Conservation (phyloP, 2,113 vertebrate genomes). For the Clarias macrocephalus region DNA sequence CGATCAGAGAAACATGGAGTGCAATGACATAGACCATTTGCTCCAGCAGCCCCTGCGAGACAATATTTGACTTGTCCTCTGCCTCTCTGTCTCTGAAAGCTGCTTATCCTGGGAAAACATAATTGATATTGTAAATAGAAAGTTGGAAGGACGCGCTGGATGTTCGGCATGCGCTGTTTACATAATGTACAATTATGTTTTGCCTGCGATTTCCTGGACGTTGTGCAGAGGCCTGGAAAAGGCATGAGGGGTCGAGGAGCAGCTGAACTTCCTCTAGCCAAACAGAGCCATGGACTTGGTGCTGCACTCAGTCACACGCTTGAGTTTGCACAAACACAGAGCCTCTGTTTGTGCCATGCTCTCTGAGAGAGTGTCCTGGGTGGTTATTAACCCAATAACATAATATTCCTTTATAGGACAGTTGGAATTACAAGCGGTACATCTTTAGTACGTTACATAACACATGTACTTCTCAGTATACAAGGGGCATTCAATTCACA, state of each 20-base stretch:
- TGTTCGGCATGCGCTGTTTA: constrained; percentile 72
- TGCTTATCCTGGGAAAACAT: constrained; percentile 64
- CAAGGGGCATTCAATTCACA: background rate
- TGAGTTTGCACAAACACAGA: constrained; percentile 74
- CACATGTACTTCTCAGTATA: background rate
- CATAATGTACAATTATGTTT: constrained; percentile 72
- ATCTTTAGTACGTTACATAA: background rate
- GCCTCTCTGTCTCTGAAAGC: constrained; percentile 50
- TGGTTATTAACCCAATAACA: background rate
- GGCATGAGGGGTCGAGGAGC: constrained; percentile 60
- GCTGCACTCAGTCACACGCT: constrained; percentile 60
- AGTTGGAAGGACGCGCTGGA: constrained; percentile 67
- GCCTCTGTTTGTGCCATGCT: constrained; percentile 63
- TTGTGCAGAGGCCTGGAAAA: constrained; percentile 67
- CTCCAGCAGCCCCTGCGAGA: constrained; percentile 49
- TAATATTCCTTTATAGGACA: background rate
- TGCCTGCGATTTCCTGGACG: constrained; percentile 73
- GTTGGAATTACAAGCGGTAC: background rate
- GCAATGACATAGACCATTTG: constrained; percentile 63
- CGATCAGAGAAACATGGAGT: constrained; percentile 51
- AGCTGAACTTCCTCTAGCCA: constrained; percentile 45
- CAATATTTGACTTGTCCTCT: constrained; percentile 51
- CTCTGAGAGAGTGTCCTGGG: constrained; percentile 27
- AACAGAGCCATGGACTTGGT: constrained; percentile 40
- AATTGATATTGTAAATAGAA: constrained; percentile 73